These are phyloP conservation scores for Rotaria macrura DNA, from an alignment of 2,888 invertebrate genomes.

Conservation along the genomic window DNA sequence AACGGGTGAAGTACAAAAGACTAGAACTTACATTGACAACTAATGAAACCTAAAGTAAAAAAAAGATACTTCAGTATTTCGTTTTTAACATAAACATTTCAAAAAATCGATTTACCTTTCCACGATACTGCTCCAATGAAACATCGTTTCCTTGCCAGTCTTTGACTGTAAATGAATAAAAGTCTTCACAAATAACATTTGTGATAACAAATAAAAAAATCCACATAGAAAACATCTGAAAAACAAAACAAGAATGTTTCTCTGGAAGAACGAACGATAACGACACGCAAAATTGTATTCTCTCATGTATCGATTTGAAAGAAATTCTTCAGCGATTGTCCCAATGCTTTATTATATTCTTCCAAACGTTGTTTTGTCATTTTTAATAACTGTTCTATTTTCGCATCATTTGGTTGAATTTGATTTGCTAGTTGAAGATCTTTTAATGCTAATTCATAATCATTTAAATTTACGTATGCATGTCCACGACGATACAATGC, in stretches of 20 bases:
- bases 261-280: no score
- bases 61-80: neutral
- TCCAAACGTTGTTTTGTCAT: neutral
- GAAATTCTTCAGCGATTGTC: neutral
- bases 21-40: neutral
- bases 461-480: slow-evolving; percentile 64
- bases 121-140: slow-evolving; percentile 12
- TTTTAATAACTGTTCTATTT: neutral
- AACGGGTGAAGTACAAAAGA: neutral
- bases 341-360: slow-evolving; percentile 2
- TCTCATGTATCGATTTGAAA: neutral
- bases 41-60: neutral
- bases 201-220: neutral
- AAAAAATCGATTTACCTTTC: neutral
- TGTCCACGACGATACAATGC: slow-evolving; percentile 65
- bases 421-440: slow-evolving; percentile 39
- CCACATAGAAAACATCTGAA: neutral
- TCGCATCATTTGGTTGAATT: neutral
- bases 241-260: neutral
- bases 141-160: slow-evolving; percentile 35
- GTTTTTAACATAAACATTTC: neutral
- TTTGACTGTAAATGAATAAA: slow-evolving; percentile 35
- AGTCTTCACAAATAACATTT: neutral
- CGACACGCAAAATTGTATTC: no score
- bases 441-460: slow-evolving; percentile 70